A percentile compares a stretch with the other conserved stretches of the same genome.
phyloP scores from a whole-genome alignment of 1,140 invertebrate species.

The Lutraria rhynchaena region DNA sequence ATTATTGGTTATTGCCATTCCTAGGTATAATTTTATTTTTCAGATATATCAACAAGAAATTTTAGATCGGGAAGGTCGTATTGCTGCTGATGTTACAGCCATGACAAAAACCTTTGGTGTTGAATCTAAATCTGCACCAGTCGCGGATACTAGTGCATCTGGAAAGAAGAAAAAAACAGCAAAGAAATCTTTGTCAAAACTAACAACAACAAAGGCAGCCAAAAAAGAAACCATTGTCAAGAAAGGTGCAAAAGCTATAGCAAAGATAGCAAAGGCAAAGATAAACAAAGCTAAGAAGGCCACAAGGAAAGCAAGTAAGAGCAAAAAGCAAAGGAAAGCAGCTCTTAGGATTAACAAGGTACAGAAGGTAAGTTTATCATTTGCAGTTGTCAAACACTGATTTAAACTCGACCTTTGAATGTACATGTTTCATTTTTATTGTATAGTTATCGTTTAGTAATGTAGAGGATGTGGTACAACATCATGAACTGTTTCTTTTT shows the following conservation, averaged over 20 bases:
- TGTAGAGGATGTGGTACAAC: no score
- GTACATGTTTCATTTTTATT: no score
- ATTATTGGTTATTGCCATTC: no score
- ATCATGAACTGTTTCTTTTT: no score
- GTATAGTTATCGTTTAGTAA: no score
- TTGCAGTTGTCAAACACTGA: background rate
- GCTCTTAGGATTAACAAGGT: background rate
- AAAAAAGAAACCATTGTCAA: background rate
- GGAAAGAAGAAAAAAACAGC: no score
- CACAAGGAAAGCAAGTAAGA: background rate
- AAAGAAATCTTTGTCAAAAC: no score
- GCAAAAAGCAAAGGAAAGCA: background rate
- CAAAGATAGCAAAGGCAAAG: background rate
- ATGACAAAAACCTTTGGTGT: conserved; percentile 31
- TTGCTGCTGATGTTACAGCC: conserved; percentile 19
- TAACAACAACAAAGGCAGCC: background rate
- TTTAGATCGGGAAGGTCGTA: conserved; percentile 15
- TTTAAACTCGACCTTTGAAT: no score
- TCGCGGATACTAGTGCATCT: background rate
- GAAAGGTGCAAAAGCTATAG: background rate
- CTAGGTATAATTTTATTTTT: conserved; percentile 2
- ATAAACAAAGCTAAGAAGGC: background rate
- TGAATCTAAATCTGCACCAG: background rate
- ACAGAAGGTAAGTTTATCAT: background rate
- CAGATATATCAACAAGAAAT: conserved; percentile 51